These are phyloP conservation scores for Microtus montanus DNA, from an alignment of 2,113 vertebrate genomes.

Conservation along the genomic window DNA sequence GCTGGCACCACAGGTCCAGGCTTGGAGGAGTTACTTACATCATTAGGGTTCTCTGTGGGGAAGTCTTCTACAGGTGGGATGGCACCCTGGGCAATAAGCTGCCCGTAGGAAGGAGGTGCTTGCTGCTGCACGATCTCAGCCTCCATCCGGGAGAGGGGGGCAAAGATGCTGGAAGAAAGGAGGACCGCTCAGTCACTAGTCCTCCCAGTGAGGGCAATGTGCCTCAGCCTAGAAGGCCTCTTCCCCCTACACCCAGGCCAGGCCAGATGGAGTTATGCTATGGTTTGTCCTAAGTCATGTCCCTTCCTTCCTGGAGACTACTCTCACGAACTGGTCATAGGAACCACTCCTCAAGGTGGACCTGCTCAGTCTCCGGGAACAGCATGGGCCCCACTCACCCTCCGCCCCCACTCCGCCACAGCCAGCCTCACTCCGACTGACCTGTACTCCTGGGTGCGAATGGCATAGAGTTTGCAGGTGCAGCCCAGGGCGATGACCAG, in stretches of 20 bases:
- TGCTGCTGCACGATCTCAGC: slow-evolving; percentile 93
- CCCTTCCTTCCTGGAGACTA: background rate
- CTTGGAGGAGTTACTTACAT: slow-evolving; percentile 80
- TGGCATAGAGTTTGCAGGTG: slow-evolving; percentile 93
- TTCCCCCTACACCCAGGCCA: background rate
- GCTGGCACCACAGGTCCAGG: background rate
- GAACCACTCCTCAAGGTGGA: background rate
- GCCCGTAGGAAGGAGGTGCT: slow-evolving; percentile 94
- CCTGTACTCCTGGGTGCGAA: slow-evolving; percentile 89
- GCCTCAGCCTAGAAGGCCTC: background rate
- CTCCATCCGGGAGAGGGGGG: slow-evolving; percentile 92
- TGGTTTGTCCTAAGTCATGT: background rate
- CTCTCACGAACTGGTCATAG: background rate
- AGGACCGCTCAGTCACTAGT: background rate
- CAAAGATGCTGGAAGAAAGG: slow-evolving; percentile 87
- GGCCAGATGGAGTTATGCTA: background rate
- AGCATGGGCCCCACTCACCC: fast-evolving
- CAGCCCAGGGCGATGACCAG: slow-evolving; percentile 95
- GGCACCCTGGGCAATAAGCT: slow-evolving; percentile 93
- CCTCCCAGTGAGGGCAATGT: background rate
- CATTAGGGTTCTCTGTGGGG: slow-evolving; percentile 92
- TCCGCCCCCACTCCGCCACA: fast-evolving
- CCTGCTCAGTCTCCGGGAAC: background rate
- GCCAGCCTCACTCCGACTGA: slow-evolving; percentile 29
- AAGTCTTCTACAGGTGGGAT: slow-evolving; percentile 95